phyloP scores from a whole-genome alignment of 2,888 invertebrate genomes.

The Nephrotoma flavescens region DNA sequence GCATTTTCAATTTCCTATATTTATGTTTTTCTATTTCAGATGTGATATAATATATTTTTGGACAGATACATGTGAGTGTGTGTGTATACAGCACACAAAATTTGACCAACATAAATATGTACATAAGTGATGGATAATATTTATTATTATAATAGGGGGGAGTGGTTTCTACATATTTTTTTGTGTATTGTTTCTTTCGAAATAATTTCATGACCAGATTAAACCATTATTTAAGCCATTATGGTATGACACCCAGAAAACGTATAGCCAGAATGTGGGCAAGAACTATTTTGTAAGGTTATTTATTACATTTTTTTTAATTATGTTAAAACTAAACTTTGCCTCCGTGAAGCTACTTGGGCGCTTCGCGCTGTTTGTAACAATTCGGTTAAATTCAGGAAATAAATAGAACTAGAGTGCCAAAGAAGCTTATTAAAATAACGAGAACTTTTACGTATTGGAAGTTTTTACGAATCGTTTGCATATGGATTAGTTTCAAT shows the following conservation, averaged over 20 bases:
- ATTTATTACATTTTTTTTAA: too few relatives aligned
- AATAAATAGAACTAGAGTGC: too few relatives aligned
- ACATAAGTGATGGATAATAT: neutral
- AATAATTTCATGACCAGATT: neutral
- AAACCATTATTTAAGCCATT: neutral
- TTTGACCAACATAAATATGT: neutral
- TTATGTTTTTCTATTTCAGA: neutral
- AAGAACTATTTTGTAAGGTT: neutral
- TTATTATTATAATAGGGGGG: neutral
- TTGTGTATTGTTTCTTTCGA: neutral
- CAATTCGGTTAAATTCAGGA: too few relatives aligned
- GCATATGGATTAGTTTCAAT: too few relatives aligned
- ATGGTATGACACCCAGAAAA: neutral
- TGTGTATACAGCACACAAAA: neutral
- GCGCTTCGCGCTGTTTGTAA: too few relatives aligned
- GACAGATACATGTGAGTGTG: neutral
- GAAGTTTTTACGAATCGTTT: too few relatives aligned
- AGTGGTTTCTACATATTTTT: neutral
- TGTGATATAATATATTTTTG: neutral
- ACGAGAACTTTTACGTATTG: too few relatives aligned
- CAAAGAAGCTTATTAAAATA: too few relatives aligned
- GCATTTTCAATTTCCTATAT: neutral
- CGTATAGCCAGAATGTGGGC: neutral
- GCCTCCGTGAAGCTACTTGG: too few relatives aligned
- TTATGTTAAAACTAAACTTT: too few relatives aligned